Base-by-base conservation (phyloP, 2,113 vertebrate species). In the Raphicerus campestris region DNA sequence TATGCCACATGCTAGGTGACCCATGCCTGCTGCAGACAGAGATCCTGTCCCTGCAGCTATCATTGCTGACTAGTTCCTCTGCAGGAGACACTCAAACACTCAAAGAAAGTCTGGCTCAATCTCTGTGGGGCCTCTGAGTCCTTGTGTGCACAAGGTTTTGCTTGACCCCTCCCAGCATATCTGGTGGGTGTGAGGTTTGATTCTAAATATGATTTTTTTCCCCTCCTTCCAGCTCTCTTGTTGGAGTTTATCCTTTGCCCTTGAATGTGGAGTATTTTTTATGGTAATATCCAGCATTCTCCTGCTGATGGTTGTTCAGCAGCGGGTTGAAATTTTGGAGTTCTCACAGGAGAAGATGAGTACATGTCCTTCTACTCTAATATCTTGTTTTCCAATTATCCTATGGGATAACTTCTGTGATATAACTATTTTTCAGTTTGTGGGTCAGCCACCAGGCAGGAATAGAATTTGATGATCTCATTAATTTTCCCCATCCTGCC, bases 11-110 rank as follows among this genome's bases (percentile, higher is more conserved):
- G n/a, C 63, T 35, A 19, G n/a, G n/a, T 70, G 19, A 35, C n/a
- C n/a, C 63, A 22, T 35, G 19, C 11, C 19, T 70, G 63, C 17
- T 70, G 17, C 5, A 70, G 32, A 66, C 32, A 66, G 63, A 70
- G 19, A 10, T 2, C 5, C n/a, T 70, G 19, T 35, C 19, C n/a
- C 19, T 2, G 2, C 5, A 2, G 4, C 63, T 70, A 19, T 20
- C 19, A 35, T 19, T 35, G 30, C 61, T 63, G 30, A 63, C 14
- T 32, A 17, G 3, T 17, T 63, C 15, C 15, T n/a, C 61, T 70
- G 9, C 9, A 22, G 17, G n/a, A 35, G n/a, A 35, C n/a, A 35
- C 9, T 70, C 63, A 70, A 70, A 11, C n/a, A 35, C 17, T 70
- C 63, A 35, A 70, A 70, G 9, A 10, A 35, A 70, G 19, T 35